Percentiles rank a stretch among this genome's conserved stretches.
Evolutionary conservation across 2,113 vertebrate species (phyloP).

Genomic region (Podilymbus podiceps): DNA sequence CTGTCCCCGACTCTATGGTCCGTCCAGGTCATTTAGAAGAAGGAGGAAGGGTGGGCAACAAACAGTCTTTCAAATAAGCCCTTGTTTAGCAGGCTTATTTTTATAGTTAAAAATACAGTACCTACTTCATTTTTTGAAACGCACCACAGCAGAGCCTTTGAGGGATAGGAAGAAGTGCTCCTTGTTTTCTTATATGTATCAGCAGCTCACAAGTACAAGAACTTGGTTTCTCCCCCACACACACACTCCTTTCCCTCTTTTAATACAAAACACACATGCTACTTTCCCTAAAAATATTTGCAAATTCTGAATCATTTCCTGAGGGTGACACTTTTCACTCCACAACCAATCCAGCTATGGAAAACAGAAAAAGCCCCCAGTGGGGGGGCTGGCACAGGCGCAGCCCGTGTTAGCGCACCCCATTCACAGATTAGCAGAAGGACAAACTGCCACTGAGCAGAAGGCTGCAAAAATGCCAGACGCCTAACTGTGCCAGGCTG

Average conservation of each 20-base stretch:
- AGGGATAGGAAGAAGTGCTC: background rate
- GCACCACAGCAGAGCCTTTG: background rate
- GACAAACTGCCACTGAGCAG: background rate
- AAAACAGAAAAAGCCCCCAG: background rate
- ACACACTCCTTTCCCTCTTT: too few relatives aligned
- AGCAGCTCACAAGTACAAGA: background rate
- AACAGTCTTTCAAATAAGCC: background rate
- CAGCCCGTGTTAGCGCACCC: too few relatives aligned
- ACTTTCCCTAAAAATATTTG: background rate
- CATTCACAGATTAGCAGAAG: background rate
- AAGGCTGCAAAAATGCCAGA: background rate
- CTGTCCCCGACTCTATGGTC: background rate
- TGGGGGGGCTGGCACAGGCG: background rate
- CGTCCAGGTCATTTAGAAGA: background rate
- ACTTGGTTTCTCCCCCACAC: background rate
- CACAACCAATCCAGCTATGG: too few relatives aligned
- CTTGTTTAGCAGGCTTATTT: background rate
- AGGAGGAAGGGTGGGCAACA: background rate
- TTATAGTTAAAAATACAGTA: background rate
- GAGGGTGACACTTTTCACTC: background rate
- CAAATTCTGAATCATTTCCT: background rate
- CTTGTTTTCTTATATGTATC: rapidly evolving
- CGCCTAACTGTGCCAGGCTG: rapidly evolving
- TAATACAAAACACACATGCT: rapidly evolving
- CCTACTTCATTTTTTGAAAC: background rate